Evolutionary conservation across 2,888 invertebrate species (phyloP).

Genomic region (Nemoura dubitans): DNA sequence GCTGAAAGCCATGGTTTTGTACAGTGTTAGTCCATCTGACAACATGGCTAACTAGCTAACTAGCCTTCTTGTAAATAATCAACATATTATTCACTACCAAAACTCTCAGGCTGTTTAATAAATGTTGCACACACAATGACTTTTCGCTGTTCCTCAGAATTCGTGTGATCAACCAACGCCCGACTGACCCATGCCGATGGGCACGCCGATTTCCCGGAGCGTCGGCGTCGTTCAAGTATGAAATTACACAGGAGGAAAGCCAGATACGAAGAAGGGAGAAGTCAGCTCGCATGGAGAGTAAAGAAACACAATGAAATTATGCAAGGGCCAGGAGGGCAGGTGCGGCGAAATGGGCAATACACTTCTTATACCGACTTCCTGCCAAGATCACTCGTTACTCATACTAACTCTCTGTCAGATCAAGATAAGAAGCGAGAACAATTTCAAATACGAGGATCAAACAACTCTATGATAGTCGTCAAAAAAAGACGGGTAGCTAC

Average conservation of each 20-base stretch:
- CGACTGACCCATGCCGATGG: not conserved
- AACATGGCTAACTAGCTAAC: no score
- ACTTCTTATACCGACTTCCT: not conserved
- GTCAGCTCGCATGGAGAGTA: not conserved
- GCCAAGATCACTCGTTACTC: not conserved
- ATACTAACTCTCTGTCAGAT: not conserved
- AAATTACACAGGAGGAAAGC: not conserved
- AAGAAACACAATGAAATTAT: conserved; percentile 7
- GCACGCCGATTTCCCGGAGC: not conserved
- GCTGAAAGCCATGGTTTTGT: no score
- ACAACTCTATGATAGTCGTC: not conserved
- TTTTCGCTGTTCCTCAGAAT: not conserved
- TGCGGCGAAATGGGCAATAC: not conserved
- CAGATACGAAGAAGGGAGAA: not conserved
- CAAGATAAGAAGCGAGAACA: not conserved
- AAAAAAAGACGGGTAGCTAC: not conserved
- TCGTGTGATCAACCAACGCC: not conserved
- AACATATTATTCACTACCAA: no score
- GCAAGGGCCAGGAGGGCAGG: not conserved
- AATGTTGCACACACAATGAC: not conserved
- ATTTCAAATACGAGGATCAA: not conserved
- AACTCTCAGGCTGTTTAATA: no score
- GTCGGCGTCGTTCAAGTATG: not conserved
- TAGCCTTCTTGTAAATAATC: no score
- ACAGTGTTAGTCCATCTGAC: no score